Evolutionary conservation across 1,140 invertebrate species (phyloP), one percentile per base, ranked within the genome.

Genomic region (Lethrus apterus): DNA sequence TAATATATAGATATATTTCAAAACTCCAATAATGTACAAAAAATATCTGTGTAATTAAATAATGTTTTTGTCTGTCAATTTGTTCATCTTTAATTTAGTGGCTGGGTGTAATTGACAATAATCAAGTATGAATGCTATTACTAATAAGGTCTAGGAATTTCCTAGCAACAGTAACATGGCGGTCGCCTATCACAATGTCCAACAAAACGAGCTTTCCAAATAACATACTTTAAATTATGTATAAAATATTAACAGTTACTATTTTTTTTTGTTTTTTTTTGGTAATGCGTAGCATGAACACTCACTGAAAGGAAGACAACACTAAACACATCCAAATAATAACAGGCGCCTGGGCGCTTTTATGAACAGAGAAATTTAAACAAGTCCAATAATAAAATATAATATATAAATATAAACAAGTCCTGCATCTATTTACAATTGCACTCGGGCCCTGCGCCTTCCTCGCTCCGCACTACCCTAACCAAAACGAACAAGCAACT

Each of bases 1-100:
- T 58, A 63, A 61, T 62, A 67, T 66, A 68, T 68, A 67, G 67
- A 67, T 69, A 69, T 69, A 69, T 70, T 70, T 70, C 59, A 70
- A 70, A 69, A 70, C 65, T 69, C 67, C 68, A 70, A 68, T 70
- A 70, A 70, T 70, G 68, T 70, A 70, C 68, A 70, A 70, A 70
- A 70, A 70, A 70, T 70, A 70, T 68, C 62, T 69, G 67, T 68
- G 65, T 70, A 67, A 68, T 70, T 68, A 68, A 69, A 68, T 70
- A 67, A 70, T 68, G 65, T 65, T 66, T 53, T 63, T 60, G 63
- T 63, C 58, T 64, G 61, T 64, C 58, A 67, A 63, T 65, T 63
- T 65, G 61, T 64, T 65, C 61, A 62, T 62, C 44, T 63, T 60
- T 48, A 61, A 64, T 63, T 63, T 62, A 63, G 57, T 62, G 62